phyloP scores from a whole-genome alignment of 2,797 vertebrate genomes.

The Aplochiton taeniatus region DNA sequence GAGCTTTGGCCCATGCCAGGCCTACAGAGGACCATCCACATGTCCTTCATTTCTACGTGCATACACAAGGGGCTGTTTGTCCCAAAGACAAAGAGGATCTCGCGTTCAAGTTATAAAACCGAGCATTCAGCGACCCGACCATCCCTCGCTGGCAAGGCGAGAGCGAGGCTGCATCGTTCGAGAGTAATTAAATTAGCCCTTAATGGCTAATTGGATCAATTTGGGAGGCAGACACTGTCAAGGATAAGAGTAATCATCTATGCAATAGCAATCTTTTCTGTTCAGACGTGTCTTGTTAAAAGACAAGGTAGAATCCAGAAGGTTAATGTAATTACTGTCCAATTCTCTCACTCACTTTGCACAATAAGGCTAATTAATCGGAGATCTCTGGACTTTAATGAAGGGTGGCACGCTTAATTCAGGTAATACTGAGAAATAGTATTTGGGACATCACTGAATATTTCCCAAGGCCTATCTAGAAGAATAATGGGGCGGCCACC shows the following conservation, averaged over 20 bases:
- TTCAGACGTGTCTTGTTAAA: conserved; percentile 73
- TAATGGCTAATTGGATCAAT: conserved; percentile 81
- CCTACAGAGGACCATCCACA: too few relatives aligned
- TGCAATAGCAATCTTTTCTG: conserved; percentile 72
- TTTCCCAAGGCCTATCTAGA: conserved; percentile 23
- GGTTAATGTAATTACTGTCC: conserved; percentile 79
- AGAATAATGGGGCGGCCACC: too few relatives aligned
- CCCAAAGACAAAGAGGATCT: too few relatives aligned
- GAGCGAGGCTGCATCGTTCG: conserved; percentile 55
- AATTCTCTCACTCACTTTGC: conserved; percentile 72
- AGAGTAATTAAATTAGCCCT: conserved; percentile 75
- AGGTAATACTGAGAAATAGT: conserved; percentile 70
- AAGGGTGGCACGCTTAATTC: conserved; percentile 53
- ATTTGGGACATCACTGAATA: conserved; percentile 59
- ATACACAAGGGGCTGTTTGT: neutral
- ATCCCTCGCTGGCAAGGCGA: neutral
- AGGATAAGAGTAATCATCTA: conserved; percentile 79
- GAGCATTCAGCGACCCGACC: neutral
- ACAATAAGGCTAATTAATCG: conserved; percentile 76
- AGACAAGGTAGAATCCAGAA: conserved; percentile 74
- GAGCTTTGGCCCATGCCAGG: too few relatives aligned
- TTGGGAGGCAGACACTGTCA: conserved; percentile 76
- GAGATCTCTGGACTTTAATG: conserved; percentile 70
- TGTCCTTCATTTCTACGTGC: conserved; percentile 24
- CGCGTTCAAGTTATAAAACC: too few relatives aligned